phyloP scores from a whole-genome alignment of 2,113 vertebrate species.

The Amphiprion percula region DNA sequence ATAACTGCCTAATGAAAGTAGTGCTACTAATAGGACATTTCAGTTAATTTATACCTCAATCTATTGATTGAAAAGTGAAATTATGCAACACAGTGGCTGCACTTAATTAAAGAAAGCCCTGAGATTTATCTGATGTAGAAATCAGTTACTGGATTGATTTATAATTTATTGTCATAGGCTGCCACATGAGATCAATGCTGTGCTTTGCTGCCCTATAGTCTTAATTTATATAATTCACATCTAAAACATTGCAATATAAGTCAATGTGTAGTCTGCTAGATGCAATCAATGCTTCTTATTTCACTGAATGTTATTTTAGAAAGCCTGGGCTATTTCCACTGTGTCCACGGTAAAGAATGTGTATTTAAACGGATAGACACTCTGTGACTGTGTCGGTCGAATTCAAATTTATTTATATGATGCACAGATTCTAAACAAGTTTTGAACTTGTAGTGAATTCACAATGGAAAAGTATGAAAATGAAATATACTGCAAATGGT shows the following conservation, averaged over 20 bases:
- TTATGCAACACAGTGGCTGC: constrained; percentile 23
- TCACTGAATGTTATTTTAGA: not conserved
- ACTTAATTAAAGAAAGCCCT: constrained; percentile 47
- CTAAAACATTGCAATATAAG: not conserved
- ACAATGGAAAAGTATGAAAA: not conserved
- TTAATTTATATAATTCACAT: constrained; percentile 9
- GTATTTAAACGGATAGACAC: not conserved
- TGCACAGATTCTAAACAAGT: not conserved
- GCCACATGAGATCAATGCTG: constrained; percentile 12
- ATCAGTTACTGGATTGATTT: constrained; percentile 22
- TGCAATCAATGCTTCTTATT: not conserved
- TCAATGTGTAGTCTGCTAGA: not conserved
- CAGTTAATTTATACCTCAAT: constrained; percentile 58
- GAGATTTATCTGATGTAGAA: constrained; percentile 15
- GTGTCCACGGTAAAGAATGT: not conserved
- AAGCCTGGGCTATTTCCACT: not conserved
- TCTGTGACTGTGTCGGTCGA: not conserved
- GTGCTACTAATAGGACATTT: not conserved
- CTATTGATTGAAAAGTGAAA: constrained; percentile 41
- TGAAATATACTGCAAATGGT: not conserved
- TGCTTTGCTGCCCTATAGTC: not conserved
- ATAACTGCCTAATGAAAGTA: constrained; percentile 16
- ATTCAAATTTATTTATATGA: not conserved
- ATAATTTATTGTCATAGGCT: not conserved
- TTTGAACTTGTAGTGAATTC: not conserved